Evolutionary conservation across 2,797 vertebrate genomes (phyloP).

Genomic region (Enteromius thamalakanensis): DNA sequence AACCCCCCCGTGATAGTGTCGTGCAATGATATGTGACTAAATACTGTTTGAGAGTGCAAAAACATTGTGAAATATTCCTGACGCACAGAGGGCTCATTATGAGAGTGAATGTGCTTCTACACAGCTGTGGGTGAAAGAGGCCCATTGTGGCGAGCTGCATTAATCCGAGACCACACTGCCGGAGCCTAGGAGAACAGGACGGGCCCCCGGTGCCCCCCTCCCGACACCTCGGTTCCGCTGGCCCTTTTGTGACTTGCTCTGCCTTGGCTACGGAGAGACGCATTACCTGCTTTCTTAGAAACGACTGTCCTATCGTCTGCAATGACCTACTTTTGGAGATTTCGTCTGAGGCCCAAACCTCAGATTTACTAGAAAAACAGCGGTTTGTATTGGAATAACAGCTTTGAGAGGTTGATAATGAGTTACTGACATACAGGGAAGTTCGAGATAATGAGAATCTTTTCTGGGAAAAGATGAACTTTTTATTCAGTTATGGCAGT

Average conservation of each 20-base stretch:
- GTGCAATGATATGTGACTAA: conserved; percentile 42
- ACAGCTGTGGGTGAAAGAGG: conserved; percentile 56
- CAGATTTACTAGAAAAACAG: background rate
- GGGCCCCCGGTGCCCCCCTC: conserved; percentile 26
- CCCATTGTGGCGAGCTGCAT: conserved; percentile 53
- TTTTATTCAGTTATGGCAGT: conserved; percentile 9
- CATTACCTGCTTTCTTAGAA: conserved; percentile 50
- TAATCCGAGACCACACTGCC: conserved; percentile 53
- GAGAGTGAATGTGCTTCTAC: conserved; percentile 53
- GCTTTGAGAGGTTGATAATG: conserved; percentile 12
- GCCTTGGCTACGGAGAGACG: conserved; percentile 4
- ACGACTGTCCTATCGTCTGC: conserved; percentile 30
- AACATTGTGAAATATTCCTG: conserved; percentile 54
- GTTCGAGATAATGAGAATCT: conserved; percentile 20
- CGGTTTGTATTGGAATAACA: background rate
- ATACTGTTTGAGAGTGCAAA: conserved; percentile 53
- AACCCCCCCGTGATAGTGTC: conserved; percentile 4
- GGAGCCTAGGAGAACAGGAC: conserved; percentile 44
- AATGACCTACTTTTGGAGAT: conserved; percentile 13
- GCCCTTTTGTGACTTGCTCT: conserved; percentile 24
- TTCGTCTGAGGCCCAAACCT: background rate
- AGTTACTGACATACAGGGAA: conserved; percentile 12
- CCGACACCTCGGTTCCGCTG: conserved; percentile 50
- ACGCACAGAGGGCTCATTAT: conserved; percentile 53
- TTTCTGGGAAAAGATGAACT: conserved; percentile 28